Evolutionary conservation across 2,113 vertebrate genomes (phyloP).

Genomic region (Anser brachyrhynchus): DNA sequence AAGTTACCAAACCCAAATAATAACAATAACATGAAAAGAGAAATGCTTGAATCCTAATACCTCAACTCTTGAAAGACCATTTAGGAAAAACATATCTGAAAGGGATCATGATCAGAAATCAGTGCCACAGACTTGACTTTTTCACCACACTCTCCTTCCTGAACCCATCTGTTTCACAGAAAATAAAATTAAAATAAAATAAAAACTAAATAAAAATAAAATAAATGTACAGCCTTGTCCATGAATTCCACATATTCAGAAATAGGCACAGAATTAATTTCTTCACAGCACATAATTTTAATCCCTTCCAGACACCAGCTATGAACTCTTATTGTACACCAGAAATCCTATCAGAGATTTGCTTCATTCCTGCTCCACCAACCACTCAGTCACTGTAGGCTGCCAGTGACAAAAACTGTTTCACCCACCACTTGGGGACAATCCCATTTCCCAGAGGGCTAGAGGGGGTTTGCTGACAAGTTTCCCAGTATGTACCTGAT

Average conservation of each 20-base stretch:
- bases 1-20: background rate
- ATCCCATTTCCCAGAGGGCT: background rate
- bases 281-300: accelerated
- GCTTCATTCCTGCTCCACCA: background rate
- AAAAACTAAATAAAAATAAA: background rate
- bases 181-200: background rate
- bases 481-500: background rate
- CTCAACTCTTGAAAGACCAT: background rate
- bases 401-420: background rate
- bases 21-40: background rate
- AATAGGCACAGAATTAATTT: background rate
- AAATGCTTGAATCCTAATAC: background rate
- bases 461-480: background rate
- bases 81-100: background rate
- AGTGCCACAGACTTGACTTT: background rate
- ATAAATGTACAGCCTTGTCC: background rate
- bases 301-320: background rate
- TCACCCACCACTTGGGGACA: background rate
- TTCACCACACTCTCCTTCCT: background rate
- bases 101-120: background rate
- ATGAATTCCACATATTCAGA: background rate
- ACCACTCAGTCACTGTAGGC: background rate
- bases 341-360: background rate
- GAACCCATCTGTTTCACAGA: background rate
- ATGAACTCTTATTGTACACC: background rate